Evolutionary conservation across 2,797 vertebrate genomes (phyloP).

Genomic region (Pseudochaenichthys georgianus): DNA sequence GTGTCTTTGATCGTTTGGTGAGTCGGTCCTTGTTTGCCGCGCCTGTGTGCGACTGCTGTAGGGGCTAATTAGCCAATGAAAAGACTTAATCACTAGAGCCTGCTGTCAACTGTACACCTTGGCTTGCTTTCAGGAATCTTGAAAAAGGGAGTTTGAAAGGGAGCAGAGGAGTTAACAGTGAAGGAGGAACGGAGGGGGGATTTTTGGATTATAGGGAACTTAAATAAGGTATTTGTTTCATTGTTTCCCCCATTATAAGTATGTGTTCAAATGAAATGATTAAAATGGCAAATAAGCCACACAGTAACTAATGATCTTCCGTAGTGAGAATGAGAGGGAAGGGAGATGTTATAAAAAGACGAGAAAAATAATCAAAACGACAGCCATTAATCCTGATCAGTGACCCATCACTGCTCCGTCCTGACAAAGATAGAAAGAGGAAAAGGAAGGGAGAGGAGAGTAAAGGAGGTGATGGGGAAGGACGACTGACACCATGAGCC

Average conservation of each 20-base stretch:
- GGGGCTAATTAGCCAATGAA: conserved; percentile 88
- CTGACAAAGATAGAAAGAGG: conserved; percentile 31
- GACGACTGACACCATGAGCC: conserved; percentile 67
- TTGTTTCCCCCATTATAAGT: conserved; percentile 12
- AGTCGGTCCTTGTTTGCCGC: conserved; percentile 83
- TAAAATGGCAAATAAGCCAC: conserved; percentile 28
- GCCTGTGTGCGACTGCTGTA: conserved; percentile 82
- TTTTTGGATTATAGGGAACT: conserved; percentile 34
- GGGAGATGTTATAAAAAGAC: conserved; percentile 19
- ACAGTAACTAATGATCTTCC: conserved; percentile 9
- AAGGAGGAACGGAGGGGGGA: background rate
- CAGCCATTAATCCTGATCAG: conserved; percentile 77
- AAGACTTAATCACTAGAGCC: conserved; percentile 83
- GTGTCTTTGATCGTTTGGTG: conserved; percentile 81
- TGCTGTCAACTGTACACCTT: conserved; percentile 78
- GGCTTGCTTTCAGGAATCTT: conserved; percentile 72
- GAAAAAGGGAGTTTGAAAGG: conserved; percentile 44
- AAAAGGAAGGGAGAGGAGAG: conserved; percentile 8
- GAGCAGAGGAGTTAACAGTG: conserved; percentile 12
- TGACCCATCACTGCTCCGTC: conserved; percentile 68
- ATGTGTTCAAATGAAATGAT: conserved; percentile 27
- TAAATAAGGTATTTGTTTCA: conserved; percentile 57
- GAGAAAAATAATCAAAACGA: conserved; percentile 42
- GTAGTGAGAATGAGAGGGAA: conserved; percentile 5
- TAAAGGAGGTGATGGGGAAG: conserved; percentile 32